Evolutionary conservation across 2,888 invertebrate species (phyloP), one percentile per base, ranked within the genome.

Genomic region (Spatulosminthurus flaviceps): DNA sequence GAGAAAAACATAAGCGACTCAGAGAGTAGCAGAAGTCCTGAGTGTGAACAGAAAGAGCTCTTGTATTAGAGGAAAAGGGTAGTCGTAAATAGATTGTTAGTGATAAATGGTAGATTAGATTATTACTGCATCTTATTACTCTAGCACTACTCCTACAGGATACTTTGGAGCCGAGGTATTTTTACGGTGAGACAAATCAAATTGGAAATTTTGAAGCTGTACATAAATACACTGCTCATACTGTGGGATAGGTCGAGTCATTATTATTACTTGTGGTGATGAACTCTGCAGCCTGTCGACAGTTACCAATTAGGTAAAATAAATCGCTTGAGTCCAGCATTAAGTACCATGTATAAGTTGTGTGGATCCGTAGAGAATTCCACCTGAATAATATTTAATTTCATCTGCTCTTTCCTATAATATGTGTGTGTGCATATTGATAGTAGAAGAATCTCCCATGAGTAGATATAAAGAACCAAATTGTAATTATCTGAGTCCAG

Each of bases 271-370:
- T 60, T 5, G 60, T 60, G 19, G 60, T 60, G 60, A 60, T 60
- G 60, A 60, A 60, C 60, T 60, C 60, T 21, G 21, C 21, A 5
- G 21, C 21, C 16, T 21, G 60, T 60, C 60, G 60, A 60, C 60
- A 60, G 60, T 60, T 60, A 60, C 60, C 60, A 60, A 60, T 60
- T 60, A 60, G 60, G n/a, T 60, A 19, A 60, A 60, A 60, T 60
- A 60, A 60, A 60, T 60, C 7, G 11, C 19, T 43, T 60, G 60
- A 19, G n/a, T 21, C 4, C 4, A 5, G 19, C 21, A 21, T 5
- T 21, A 43, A 13, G 9, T 9, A 19, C 11, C 43, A 43, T 13
- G 11, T 43, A n/a, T n/a, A n/a, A n/a, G n/a, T n/a, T n/a, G n/a
- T n/a, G n/a, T 34, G 34, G 5, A 34, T 34, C 34, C 34, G 34